Evolutionary conservation across 2,797 vertebrate genomes (phyloP), one percentile per base, ranked within the genome.

Genomic region (Pipistrellus nathusii): DNA sequence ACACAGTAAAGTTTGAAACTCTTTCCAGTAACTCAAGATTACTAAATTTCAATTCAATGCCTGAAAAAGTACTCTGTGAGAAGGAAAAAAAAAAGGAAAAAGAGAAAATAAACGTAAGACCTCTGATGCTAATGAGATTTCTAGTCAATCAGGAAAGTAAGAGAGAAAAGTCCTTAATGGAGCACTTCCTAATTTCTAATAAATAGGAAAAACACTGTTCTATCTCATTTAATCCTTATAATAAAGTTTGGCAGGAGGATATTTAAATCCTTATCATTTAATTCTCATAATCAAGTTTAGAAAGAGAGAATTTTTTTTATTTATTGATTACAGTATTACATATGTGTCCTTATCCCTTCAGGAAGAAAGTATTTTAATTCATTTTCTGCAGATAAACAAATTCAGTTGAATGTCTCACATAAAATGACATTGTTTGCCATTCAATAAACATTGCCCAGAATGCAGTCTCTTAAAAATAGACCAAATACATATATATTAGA

Each of bases 11-110:
- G 30, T 94, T 86, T 95, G 46, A 94, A 90, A 76, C 25, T 77
- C 51, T 92, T 92, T 86, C 38, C 48, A 94, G 57, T 90, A 88
- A 73, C 6, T 90, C 21, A 86, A 76, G 21, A 96, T 75, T 44
- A 88, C 94, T 96, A 95, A 90, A 69, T 92, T 85, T n/a, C 41
- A 94, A n/a, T 77, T 88, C 55, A 80, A 23, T 82, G 30, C 5
- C 66, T 90, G 51, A 48, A 5, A 41, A 88, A 62, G 15, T 88
- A n/a, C 68, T 91, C 41, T 20, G 23, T 30, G 15, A 55, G 4
- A 27, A 90, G 66, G 73, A 77, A 46, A 25, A 62, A 44, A 69
- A 73, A 46, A 88, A 51, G 1, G 21, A 41, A 38, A 53, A 82
- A 32, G n/a, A 18, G 4, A n/a, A 83, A 59, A 53, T 6, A 30